Evolutionary conservation across 2,797 vertebrate species (phyloP).

Genomic region (Rhinoraja longicauda): DNA sequence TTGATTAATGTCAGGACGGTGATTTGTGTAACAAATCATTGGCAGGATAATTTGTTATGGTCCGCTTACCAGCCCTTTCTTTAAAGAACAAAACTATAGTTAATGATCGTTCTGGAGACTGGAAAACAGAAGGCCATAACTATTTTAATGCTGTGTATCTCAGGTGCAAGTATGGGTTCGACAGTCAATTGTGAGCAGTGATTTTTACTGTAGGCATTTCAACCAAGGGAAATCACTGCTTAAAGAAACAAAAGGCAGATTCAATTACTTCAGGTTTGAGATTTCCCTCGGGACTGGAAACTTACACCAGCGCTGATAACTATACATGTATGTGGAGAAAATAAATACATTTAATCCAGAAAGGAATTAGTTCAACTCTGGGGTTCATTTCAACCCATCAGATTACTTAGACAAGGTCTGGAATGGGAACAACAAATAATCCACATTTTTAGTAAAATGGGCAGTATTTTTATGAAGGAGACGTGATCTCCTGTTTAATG

Average conservation of each 20-base stretch:
- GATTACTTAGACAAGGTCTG: background rate
- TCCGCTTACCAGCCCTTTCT: background rate
- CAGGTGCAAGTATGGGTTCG: background rate
- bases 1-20: conserved; percentile 16
- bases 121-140: background rate
- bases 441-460: background rate
- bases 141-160: background rate
- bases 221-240: conserved; percentile 19
- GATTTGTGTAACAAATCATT: conserved; percentile 29
- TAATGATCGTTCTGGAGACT: background rate
- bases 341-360: conserved; percentile 36
- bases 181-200: background rate
- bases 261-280: conserved; percentile 24
- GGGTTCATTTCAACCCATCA: background rate
- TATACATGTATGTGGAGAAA: background rate
- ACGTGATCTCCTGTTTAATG: background rate
- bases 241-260: conserved; percentile 33
- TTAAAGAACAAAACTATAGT: background rate
- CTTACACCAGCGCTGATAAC: conserved; percentile 20
- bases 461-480: background rate
- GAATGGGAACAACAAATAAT: background rate
- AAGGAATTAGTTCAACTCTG: conserved; percentile 15
- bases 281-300: conserved; percentile 31
- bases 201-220: conserved; percentile 31
- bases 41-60: conserved; percentile 28